Evolutionary conservation across 2,113 vertebrate genomes (phyloP), one percentile per base, ranked within the genome.

Genomic region (Todiramphus saurophagus): DNA sequence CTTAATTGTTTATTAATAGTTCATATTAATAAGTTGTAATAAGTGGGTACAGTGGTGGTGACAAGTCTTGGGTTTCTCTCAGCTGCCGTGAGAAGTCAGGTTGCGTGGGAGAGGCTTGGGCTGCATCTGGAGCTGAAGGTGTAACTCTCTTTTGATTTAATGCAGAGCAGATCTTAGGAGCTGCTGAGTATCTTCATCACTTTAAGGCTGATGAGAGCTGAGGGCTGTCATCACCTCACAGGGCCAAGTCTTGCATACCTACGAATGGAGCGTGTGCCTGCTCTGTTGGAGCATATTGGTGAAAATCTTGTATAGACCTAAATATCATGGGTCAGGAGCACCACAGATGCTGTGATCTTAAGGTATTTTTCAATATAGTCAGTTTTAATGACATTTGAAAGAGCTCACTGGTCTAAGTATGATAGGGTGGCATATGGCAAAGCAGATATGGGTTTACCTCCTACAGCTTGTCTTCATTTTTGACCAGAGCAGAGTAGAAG

Each of bases 331-430:
- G 97, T 88, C 72, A 83, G 90, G 86, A 88, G 80, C 83, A 21
- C 51, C 53, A 73, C 82, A 63, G 88, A 41, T 83, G 88, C 64
- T 72, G 83, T 31, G 86, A 92, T 91, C 88, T 92, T 86, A 78
- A 94, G 90, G 75, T 70, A 31, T 59, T 92, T 93, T 96, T 87
- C 79, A 72, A 50, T 72, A 33, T 9, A 94, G 84, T 79, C 58
- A 33, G 28, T 77, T 94, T 23, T 96, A 96, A 94, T 94, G 97
- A 89, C 60, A 88, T 89, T 91, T 90, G 87, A 80, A 96, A 91
- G 70, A 86, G 86, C 69, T 94, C 91, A 93, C 68, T 79, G 93
- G 62, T 87, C 90, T 87, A 68, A 69, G 75, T 46, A 74, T 60
- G 73, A 37, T 89, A 67, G 66, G 91, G 78, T 95, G 91, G 59